phyloP scores from a whole-genome alignment of 2,797 vertebrate genomes.

The Denticeps clupeoides region DNA sequence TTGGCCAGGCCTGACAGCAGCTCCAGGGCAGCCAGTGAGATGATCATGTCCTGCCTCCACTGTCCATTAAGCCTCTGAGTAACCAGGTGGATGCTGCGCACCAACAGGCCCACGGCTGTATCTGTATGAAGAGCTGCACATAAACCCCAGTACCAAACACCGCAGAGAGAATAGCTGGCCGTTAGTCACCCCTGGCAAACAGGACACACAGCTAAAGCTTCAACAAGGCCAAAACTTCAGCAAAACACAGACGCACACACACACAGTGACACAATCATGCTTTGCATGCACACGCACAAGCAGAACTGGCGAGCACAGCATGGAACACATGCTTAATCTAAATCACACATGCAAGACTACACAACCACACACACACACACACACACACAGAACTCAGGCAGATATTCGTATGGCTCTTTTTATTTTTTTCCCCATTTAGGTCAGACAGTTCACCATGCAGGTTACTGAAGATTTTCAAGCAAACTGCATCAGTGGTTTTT shows the following conservation, averaged over 20 bases:
- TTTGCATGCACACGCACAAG: background rate
- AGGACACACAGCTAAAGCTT: too few relatives aligned
- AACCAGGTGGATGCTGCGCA: constrained; percentile 92
- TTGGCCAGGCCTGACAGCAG: constrained; percentile 89
- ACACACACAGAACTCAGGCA: background rate
- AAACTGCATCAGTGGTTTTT: too few relatives aligned
- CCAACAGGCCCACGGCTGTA: constrained; percentile 88
- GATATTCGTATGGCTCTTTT: background rate
- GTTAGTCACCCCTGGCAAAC: constrained; percentile 64
- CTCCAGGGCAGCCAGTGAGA: constrained; percentile 87
- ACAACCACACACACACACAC: background rate
- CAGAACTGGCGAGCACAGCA: too few relatives aligned
- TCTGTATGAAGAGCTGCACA: too few relatives aligned
- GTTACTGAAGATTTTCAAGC: too few relatives aligned
- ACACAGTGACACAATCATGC: background rate
- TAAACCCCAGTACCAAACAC: constrained; percentile 75
- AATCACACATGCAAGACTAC: background rate
- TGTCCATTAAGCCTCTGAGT: constrained; percentile 89
- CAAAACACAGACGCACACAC: constrained; percentile 44
- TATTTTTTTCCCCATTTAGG: too few relatives aligned
- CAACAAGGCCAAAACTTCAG: constrained; percentile 89
- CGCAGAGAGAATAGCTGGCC: constrained; percentile 73
- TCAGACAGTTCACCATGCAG: too few relatives aligned
- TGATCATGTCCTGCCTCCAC: constrained; percentile 94
- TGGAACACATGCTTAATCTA: background rate